phyloP scores from a whole-genome alignment of 2,797 vertebrate genomes.

The Manis pentadactyla region DNA sequence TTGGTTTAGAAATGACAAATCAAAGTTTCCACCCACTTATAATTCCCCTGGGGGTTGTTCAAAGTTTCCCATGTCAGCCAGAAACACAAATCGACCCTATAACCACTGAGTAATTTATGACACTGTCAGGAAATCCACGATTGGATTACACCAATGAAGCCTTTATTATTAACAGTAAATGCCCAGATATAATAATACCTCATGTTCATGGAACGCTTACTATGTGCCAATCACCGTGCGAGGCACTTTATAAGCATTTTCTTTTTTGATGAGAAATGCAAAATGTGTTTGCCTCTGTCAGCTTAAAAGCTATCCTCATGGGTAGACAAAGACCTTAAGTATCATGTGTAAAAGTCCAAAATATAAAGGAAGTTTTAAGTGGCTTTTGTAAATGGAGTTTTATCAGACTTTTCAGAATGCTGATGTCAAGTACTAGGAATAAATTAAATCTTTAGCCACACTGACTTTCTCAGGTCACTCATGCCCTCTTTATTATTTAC shows the following conservation, averaged over 20 bases:
- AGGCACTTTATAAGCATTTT: constrained; percentile 1
- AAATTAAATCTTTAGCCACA: not conserved
- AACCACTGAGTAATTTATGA: constrained; percentile 59
- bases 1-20: constrained; percentile 50
- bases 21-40: constrained; percentile 61
- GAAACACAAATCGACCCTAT: constrained; percentile 47
- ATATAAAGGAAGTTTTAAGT: constrained; percentile 27
- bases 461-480: not conserved
- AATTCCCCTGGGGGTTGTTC: constrained; percentile 55
- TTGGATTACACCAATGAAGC: constrained; percentile 48
- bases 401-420: not conserved
- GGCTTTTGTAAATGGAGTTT: not conserved
- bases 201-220: not conserved
- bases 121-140: constrained; percentile 51
- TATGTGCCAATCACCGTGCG: not conserved
- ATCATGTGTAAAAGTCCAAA: not conserved
- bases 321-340: not conserved
- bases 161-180: constrained; percentile 60
- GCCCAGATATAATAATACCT: constrained; percentile 47
- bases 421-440: not conserved
- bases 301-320: not conserved
- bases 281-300: constrained; percentile 29
- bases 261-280: constrained; percentile 54
- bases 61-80: constrained; percentile 49
- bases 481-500: not conserved